phyloP scores from a whole-genome alignment of 2,113 vertebrate genomes.

The Perccottus glenii region DNA sequence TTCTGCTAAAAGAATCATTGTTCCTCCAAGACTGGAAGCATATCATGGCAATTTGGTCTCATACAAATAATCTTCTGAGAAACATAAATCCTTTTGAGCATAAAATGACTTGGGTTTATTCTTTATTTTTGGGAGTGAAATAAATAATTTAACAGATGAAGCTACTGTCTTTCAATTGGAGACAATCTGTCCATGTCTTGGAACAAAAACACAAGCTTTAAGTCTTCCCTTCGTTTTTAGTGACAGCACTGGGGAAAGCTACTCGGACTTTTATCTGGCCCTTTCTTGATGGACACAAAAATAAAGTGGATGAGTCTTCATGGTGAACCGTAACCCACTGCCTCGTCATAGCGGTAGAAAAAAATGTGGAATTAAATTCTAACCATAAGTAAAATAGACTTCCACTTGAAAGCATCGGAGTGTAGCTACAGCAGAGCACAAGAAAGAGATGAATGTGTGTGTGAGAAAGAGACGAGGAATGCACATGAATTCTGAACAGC shows the following conservation, averaged over 20 bases:
- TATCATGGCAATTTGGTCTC: constrained; percentile 55
- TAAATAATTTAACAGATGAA: constrained; percentile 72
- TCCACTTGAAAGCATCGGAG: constrained; percentile 65
- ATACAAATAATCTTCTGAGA: constrained; percentile 72
- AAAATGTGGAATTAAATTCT: constrained; percentile 71
- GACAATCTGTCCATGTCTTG: constrained; percentile 62
- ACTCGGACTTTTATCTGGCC: constrained; percentile 42
- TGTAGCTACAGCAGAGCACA: constrained; percentile 53
- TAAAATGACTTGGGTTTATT: constrained; percentile 62
- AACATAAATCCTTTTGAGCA: constrained; percentile 68
- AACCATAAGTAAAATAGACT: constrained; percentile 75
- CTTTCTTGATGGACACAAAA: constrained; percentile 62
- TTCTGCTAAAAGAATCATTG: constrained; percentile 64
- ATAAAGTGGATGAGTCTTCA: constrained; percentile 65
- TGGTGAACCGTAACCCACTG: constrained; percentile 59
- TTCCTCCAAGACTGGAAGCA: constrained; percentile 63
- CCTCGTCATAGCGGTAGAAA: constrained; percentile 56
- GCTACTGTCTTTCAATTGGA: constrained; percentile 62
- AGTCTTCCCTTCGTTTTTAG: constrained; percentile 30
- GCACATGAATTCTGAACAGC: constrained; percentile 61
- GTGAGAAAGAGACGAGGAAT: constrained; percentile 48
- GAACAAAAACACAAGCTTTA: constrained; percentile 42
- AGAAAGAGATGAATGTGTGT: constrained; percentile 56
- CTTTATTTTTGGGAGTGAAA: constrained; percentile 70
- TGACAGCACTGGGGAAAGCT: constrained; percentile 26